Evolutionary conservation across 2,888 invertebrate species (phyloP), one percentile per base, ranked within the genome.

Genomic region (Strigamia maritima): DNA sequence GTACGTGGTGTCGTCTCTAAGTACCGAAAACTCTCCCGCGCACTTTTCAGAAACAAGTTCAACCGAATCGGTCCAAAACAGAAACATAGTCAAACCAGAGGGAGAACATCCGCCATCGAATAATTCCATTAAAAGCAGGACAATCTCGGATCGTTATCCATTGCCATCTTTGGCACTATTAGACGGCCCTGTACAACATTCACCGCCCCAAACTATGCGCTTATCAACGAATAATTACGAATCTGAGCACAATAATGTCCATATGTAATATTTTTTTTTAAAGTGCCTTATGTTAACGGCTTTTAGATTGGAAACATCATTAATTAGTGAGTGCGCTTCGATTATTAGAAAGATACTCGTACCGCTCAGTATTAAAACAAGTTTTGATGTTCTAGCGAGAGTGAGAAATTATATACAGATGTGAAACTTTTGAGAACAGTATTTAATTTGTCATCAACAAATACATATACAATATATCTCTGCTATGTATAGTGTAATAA

Each of bases 41-140:
- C 78, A 78, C 24, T 35, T n/a, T 22, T 70, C 70, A 26, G 10
- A 24, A 6, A 70, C 26, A n/a, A 54, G 6, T 54, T 54, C 28
- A 16, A 70, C 8, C 16, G 70, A 28, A 28, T 26, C 28, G 14
- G 28, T 70, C 2, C 26, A 24, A 70, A 70, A 16, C 6, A 16
- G 2, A 12, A 70, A 28, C 28, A 28, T 26, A 70, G 16, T 28
- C 70, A 14, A 70, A 16, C 24, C 26, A 14, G 28, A 65, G 8
- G 3, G 24, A 65, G 44, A 54, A 19, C 54, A 54, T 8, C 19
- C 54, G 54, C 4, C 70, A 26, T 26, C 26, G 28, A 70, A 24
- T 70, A 70, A 70, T 70, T 70, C 70, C 28, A 70, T 28, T 70
- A 70, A 70, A 70, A 70, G 70, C n/a, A 70, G 26, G 70, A 70